Percentiles rank a stretch among this genome's conserved stretches.
Evolutionary conservation across 92 coral and sea anemone genomes (phyloP).

Genomic region (Siderastrea radians): DNA sequence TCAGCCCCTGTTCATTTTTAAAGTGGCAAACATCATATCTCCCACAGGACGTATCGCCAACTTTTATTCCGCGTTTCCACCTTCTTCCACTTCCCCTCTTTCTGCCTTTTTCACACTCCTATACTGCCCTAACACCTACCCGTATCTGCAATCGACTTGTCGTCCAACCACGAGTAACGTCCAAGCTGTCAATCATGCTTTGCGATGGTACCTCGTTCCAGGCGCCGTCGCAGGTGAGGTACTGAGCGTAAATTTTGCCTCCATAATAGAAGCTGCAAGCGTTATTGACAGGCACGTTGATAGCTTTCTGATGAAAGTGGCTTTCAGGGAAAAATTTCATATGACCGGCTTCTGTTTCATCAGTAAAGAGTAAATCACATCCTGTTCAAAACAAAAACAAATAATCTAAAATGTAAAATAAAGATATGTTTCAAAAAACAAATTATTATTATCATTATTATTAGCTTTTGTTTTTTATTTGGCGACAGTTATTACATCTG

Average conservation of each 20-base stretch:
- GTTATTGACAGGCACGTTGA: conserved; percentile 22
- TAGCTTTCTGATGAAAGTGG: neutral
- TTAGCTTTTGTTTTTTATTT: too few species aligned
- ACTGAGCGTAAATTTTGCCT: neutral
- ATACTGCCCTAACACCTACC: neutral
- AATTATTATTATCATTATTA: too few species aligned
- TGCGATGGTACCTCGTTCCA: neutral
- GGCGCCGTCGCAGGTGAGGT: conserved; percentile 29
- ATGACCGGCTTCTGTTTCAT: neutral
- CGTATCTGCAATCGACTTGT: neutral
- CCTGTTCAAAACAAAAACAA: neutral
- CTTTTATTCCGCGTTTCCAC: too few species aligned
- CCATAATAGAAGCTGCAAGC: conserved; percentile 20
- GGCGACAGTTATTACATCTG: too few species aligned
- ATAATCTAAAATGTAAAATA: too few species aligned
- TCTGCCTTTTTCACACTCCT: neutral
- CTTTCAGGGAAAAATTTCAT: neutral
- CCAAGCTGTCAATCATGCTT: neutral
- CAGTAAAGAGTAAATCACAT: conserved; percentile 22
- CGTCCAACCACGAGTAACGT: conserved; percentile 23
- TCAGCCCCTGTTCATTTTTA: too few species aligned
- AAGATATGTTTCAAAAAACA: too few species aligned
- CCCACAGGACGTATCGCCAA: too few species aligned
- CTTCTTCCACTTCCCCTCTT: too few species aligned
- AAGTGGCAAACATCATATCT: too few species aligned